Conservation (phyloP, 2,888 invertebrate genomes). For the Pseudococcus jackbeardsleyi region DNA sequence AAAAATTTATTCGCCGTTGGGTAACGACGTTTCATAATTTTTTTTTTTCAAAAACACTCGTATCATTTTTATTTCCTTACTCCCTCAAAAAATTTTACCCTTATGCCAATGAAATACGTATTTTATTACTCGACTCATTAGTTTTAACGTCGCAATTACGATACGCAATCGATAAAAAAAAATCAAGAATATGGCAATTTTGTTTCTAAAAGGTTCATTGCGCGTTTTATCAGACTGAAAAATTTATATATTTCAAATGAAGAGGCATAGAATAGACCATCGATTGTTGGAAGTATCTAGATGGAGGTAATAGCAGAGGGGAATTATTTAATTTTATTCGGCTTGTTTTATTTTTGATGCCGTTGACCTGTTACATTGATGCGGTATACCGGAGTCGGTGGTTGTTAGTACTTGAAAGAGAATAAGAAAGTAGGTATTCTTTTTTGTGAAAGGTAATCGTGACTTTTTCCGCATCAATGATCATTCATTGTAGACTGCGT, state of each 20-base stretch:
- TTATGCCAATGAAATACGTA: neutral
- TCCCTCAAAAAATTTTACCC: neutral
- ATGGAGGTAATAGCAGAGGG: neutral
- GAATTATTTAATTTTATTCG: constrained; percentile 37
- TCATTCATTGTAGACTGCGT: constrained; percentile 18
- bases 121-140: neutral
- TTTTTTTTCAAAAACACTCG: neutral
- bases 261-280: neutral
- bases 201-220: too few relatives aligned
- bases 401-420: constrained; percentile 49
- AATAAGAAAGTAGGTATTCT: constrained; percentile 61
- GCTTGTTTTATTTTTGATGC: constrained; percentile 40
- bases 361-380: constrained; percentile 41
- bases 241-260: too few relatives aligned
- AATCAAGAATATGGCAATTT: too few relatives aligned
- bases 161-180: neutral
- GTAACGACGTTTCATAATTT: neutral
- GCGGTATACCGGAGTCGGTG: constrained; percentile 53
- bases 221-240: too few relatives aligned
- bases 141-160: neutral
- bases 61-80: neutral
- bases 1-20: constrained; percentile 15
- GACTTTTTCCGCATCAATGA: constrained; percentile 64
- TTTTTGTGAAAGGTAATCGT: constrained; percentile 64
- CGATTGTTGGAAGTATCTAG: neutral